A percentile compares a stretch with the other conserved stretches of the same genome.
phyloP scores from a whole-genome alignment of 2,888 invertebrate genomes.

The Drosophila flavopinicola region DNA sequence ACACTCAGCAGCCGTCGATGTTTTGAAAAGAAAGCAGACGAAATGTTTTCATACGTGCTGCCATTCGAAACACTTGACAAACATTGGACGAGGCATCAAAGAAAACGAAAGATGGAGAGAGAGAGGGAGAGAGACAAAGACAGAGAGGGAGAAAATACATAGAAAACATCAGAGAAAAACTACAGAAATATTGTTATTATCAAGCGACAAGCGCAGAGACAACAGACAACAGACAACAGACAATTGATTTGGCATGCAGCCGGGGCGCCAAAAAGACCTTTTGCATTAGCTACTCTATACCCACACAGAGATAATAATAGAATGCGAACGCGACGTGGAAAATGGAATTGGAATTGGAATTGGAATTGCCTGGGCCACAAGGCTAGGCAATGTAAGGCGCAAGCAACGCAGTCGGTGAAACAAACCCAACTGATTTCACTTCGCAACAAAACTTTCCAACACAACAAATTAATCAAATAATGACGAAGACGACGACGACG shows the following conservation, averaged over 20 bases:
- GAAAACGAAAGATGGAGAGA: slow-evolving; percentile 13
- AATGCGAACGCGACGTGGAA: slow-evolving; percentile 70
- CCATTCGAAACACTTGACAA: slow-evolving; percentile 73
- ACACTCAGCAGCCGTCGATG: slow-evolving; percentile 31
- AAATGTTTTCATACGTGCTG: slow-evolving; percentile 55
- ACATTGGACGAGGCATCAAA: slow-evolving; percentile 35
- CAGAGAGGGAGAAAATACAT: slow-evolving; percentile 30
- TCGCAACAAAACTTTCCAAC: slow-evolving; percentile 75
- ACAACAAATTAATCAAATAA: slow-evolving; percentile 75
- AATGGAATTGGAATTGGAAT: slow-evolving; percentile 57
- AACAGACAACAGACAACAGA: slow-evolving; percentile 65
- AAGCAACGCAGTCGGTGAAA: slow-evolving; percentile 37
- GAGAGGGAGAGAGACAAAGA: slow-evolving; percentile 14
- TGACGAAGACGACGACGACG: slow-evolving; percentile 38
- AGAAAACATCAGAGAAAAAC: slow-evolving; percentile 10
- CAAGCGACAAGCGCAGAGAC: slow-evolving; percentile 33
- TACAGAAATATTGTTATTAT: slow-evolving; percentile 65
- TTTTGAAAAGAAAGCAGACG: slow-evolving; percentile 54
- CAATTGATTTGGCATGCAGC: slow-evolving; percentile 77
- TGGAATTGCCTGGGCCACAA: slow-evolving; percentile 39
- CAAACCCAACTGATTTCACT: slow-evolving; percentile 69
- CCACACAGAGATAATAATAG: slow-evolving; percentile 57
- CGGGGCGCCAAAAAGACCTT: slow-evolving; percentile 61
- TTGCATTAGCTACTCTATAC: slow-evolving; percentile 49
- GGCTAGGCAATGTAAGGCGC: slow-evolving; percentile 4